Evolutionary conservation across 92 coral and sea anemone species (phyloP).

Genomic region (Zoanthus gigantus): DNA sequence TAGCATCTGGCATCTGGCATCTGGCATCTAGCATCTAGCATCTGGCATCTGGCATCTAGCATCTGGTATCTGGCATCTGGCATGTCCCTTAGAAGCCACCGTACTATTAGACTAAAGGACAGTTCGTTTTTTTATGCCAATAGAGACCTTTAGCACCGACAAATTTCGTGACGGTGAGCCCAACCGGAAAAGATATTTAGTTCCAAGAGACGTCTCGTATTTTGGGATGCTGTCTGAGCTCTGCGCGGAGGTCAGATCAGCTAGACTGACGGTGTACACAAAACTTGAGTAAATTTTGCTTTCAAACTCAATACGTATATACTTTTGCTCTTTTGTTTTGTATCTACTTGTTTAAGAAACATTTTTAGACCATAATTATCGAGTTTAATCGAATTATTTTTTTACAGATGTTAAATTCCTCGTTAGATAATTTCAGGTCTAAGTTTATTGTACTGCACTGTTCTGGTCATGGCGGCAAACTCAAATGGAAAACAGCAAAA

Average conservation of each 20-base stretch:
- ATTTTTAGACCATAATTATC: too few relatives aligned
- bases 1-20: not conserved
- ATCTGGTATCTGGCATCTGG: too few relatives aligned
- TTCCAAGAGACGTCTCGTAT: conserved; percentile 13
- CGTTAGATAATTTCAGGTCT: too few relatives aligned
- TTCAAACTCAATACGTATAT: not conserved
- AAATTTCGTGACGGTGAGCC: not conserved
- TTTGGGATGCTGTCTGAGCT: conserved; percentile 1
- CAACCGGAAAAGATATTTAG: conserved; percentile 2
- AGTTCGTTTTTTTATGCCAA: not conserved
- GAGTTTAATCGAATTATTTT: too few relatives aligned
- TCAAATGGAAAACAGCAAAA: too few relatives aligned
- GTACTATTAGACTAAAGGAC: not conserved
- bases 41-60: too few relatives aligned
- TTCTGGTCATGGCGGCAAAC: too few relatives aligned
- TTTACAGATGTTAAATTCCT: too few relatives aligned
- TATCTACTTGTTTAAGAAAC: not conserved
- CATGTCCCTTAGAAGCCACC: too few relatives aligned
- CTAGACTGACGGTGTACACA: conserved; percentile 2
- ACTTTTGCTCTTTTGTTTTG: not conserved
- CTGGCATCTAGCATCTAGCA: too few relatives aligned
- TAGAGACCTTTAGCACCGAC: conserved; percentile 34
- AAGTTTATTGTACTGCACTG: too few relatives aligned
- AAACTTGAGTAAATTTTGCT: conserved; percentile 19
- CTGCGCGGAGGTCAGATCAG: conserved; percentile 35